These are phyloP conservation scores for Platichthys stellatus DNA, from an alignment of 2,113 vertebrate species.

Conservation along the genomic window DNA sequence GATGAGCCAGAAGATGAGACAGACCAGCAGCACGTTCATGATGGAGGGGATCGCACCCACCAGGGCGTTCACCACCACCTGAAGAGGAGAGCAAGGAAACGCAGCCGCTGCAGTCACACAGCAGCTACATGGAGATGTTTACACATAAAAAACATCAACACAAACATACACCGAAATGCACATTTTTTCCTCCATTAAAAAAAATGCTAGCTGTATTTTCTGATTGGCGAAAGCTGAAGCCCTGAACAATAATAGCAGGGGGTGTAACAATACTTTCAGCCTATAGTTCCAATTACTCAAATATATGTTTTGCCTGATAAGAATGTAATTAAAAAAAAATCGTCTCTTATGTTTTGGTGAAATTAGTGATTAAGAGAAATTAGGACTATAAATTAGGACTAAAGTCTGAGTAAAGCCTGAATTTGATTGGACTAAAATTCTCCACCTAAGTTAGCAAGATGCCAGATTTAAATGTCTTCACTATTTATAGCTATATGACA, in stretches of 20 bases:
- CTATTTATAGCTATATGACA: no score
- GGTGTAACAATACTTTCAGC: conserved; percentile 32
- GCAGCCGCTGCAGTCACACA: conserved; percentile 15
- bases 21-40: conserved; percentile 99
- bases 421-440: no score
- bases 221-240: background rate
- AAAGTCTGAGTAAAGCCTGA: no score
- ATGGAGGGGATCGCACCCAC: conserved; percentile 99
- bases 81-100: conserved; percentile 44
- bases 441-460: no score
- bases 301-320: no score
- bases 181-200: conserved; percentile 33
- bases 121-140: conserved; percentile 7
- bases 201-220: no score
- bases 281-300: background rate
- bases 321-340: no score
- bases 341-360: no score
- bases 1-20: conserved; percentile 99
- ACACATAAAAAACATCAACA: conserved; percentile 43
- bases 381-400: no score
- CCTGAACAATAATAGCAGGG: background rate
- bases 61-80: conserved; percentile 99
- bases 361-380: no score
- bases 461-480: no score
- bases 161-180: conserved; percentile 53